Evolutionary conservation across 2,797 vertebrate species (phyloP), one percentile per base, ranked within the genome.

Genomic region (Scleropages formosus): DNA sequence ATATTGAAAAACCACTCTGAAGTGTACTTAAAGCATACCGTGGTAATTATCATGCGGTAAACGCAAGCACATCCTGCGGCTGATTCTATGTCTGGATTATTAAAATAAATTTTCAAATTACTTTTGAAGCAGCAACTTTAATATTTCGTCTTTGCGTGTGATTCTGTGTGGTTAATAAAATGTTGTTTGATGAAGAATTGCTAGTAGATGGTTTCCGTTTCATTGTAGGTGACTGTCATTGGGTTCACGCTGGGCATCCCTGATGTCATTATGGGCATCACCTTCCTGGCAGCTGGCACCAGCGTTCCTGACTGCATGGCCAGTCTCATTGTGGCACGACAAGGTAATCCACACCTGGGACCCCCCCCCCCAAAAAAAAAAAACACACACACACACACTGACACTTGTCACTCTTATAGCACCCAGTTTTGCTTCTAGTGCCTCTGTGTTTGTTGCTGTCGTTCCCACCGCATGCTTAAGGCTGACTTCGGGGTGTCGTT

Each of bases 261-360:
- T 39, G 96, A 98, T 0, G 96, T 98, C 80, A 98, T 98, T 87
- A 98, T 98, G 96, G 96, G 96, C 59, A 98, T 98, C 85, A 98
- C 96, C 12, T 98, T 98, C 86, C 84, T 98, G 66, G 96, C 96
- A 63, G 96, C 96, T 0, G 96, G 96, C 81, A 98, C 96, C 86
- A 98, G 96, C 0, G 95, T 98, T 81, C 96, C 96, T 0, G 96
- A 98, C 91, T 98, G 96, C 88, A 98, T 98, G 96, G 96, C 96
- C 75, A 98, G 96, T 82, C 94, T 98, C 70, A 98, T 98, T 0
- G 96, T 98, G 24, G 96, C 95, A 77, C 93, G 95, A 79, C 96
- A 98, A 95, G 96, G 96, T 98, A 78, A 15, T 66, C 59, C 4
- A 15, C 44, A 59, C 39, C 6, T 26, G 46, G 8, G 18, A n/a